Conservation (phyloP, 2,888 invertebrate species). For the Rhorus exstirpatorius region DNA sequence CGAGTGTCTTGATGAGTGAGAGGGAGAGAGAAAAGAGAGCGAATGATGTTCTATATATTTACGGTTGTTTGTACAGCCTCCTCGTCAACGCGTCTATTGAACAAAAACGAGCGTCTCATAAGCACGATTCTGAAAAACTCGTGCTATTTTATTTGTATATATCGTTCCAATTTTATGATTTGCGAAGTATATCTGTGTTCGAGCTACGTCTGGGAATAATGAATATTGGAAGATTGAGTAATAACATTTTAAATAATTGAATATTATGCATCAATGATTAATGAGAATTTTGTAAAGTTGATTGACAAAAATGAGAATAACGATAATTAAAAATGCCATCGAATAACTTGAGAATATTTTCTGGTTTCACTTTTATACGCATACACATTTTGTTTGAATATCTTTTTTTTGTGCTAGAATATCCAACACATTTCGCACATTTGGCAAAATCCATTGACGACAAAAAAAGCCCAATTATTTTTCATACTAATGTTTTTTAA, state of each 20-base stretch:
- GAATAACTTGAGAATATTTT: no score
- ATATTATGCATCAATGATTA: no score
- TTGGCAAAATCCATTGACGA: no score
- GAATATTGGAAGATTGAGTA: not conserved
- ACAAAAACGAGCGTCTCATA: conserved; percentile 25
- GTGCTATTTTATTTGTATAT: conserved; percentile 2
- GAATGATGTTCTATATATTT: conserved; percentile 52
- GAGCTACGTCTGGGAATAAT: not conserved
- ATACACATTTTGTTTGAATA: no score
- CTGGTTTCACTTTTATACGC: no score
- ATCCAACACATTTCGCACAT: no score
- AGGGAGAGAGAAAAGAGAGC: conserved; percentile 9
- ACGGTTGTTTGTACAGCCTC: conserved; percentile 31
- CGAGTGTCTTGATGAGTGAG: not conserved
- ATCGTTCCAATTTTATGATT: not conserved
- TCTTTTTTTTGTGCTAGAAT: no score
- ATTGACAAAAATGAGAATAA: no score
- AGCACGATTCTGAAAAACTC: conserved; percentile 23
- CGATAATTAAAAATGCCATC: no score
- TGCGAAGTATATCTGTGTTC: not conserved
- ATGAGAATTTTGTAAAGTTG: no score
- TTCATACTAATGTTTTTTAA: no score
- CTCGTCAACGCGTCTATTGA: conserved; percentile 46
- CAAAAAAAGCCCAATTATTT: no score
- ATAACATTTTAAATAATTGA: not conserved